These are phyloP conservation scores for Tragulus kanchil DNA, from an alignment of 2,113 vertebrate species.

Conservation along the genomic window DNA sequence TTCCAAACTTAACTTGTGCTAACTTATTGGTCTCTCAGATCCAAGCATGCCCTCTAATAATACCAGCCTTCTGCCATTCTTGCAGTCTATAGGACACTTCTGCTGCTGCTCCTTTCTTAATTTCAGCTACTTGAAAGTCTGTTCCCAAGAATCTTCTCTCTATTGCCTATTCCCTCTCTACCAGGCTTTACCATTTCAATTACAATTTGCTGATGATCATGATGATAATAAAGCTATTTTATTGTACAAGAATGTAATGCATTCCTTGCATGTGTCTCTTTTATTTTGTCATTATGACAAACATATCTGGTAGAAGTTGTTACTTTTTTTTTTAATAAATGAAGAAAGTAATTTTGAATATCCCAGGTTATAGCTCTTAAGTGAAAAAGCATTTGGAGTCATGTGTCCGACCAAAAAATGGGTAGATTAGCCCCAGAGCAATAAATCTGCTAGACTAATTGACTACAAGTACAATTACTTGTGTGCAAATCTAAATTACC, in stretches of 20 bases:
- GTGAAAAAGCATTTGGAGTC: not conserved
- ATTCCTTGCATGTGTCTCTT: not conserved
- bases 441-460: not conserved
- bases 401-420: not conserved
- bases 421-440: not conserved
- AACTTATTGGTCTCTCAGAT: not conserved
- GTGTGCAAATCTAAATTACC: not conserved
- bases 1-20: not conserved
- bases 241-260: not conserved
- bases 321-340: not conserved
- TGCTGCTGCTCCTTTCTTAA: not conserved
- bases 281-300: not conserved
- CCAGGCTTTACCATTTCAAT: not conserved
- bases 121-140: not conserved
- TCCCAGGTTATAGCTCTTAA: not conserved
- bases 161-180: not conserved
- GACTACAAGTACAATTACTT: not conserved
- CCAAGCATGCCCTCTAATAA: fast-evolving
- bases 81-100: not conserved
- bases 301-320: not conserved
- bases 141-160: not conserved
- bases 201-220: not conserved
- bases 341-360: not conserved
- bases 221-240: not conserved
- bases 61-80: not conserved